Evolutionary conservation across 1,140 invertebrate species (phyloP).

Genomic region (Euura saliciscinereae): DNA sequence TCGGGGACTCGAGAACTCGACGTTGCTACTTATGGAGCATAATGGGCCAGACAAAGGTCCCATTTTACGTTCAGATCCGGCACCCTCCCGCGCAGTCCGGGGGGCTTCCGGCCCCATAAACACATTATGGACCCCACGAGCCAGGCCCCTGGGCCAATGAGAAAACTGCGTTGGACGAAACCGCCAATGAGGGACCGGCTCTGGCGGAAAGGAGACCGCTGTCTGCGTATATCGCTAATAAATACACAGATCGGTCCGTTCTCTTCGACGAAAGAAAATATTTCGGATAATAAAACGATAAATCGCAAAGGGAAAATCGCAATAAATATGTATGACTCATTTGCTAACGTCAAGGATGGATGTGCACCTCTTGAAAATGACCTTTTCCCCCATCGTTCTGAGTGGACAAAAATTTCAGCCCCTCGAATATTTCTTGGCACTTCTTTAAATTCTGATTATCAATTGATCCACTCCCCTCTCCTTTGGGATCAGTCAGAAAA

Average conservation of each 20-base stretch:
- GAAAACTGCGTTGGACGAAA: too few relatives aligned
- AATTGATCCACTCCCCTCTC: too few relatives aligned
- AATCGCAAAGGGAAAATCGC: not conserved
- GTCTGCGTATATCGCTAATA: not conserved
- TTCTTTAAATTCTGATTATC: too few relatives aligned
- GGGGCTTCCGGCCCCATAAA: slow-evolving; percentile 46
- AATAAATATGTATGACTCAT: slow-evolving; percentile 2
- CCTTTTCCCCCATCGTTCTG: too few relatives aligned
- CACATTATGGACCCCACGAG: slow-evolving; percentile 43
- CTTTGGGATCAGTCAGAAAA: too few relatives aligned
- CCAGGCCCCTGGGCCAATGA: slow-evolving; percentile 8
- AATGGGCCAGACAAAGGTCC: slow-evolving; percentile 44
- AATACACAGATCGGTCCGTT: slow-evolving; percentile 3
- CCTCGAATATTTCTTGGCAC: too few relatives aligned
- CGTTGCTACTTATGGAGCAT: slow-evolving; percentile 46
- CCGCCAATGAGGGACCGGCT: not conserved
- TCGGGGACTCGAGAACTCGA: slow-evolving; percentile 27
- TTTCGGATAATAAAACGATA: slow-evolving; percentile 5
- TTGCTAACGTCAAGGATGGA: not conserved
- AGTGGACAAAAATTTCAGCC: too few relatives aligned
- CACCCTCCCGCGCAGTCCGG: slow-evolving; percentile 35
- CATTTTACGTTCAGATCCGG: slow-evolving; percentile 46
- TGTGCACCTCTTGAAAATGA: too few relatives aligned
- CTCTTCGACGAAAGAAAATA: not conserved
- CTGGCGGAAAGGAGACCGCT: not conserved